Base-by-base conservation (phyloP, 2,888 invertebrate species). In the Notodonta ziczac region DNA sequence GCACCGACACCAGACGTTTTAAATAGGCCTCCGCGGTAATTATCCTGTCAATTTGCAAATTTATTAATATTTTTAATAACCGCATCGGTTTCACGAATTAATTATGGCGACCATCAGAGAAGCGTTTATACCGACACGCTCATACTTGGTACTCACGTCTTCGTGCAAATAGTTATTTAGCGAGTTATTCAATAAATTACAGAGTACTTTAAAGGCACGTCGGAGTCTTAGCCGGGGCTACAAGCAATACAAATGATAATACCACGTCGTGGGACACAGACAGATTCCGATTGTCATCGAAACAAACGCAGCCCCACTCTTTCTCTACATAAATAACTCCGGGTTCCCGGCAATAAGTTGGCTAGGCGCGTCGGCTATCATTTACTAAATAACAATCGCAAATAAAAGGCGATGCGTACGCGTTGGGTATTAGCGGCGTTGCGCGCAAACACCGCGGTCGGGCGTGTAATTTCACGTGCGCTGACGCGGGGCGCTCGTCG, bases 381-480 rank as follows among this genome's bases (percentile, higher is more conserved):
- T 90, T 92, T 90, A 89, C 85, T 76, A 84, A 88, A 88, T 86
- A 88, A 86, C 87, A 89, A 88, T 90, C 83, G 83, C 82, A 89
- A 89, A 91, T 87, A 89, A 91, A 90, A 84, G 67, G 73, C 80
- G 63, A 79, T 65, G 76, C 74, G 72, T 76, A 78, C 77, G 80
- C 73, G 77, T 67, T 54, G 78, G 77, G 86, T 80, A 88, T 89
- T 90, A 89, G 89, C 81, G 80, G 74, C 71, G 84, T 74, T 78
- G 79, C 82, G 83, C 81, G 86, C 88, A 85, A 88, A 88, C 88
- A 85, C 78, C 82, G 84, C 80, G 80, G 83, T 80, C 73, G 84
- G 81, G 84, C 86, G 88, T 91, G 90, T 91, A 91, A 91, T 91
- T 91, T 89, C 85, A 83, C 86, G 87, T 86, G 76, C 85, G 90